These are phyloP conservation scores for Eulimnadia texana DNA, from an alignment of 1,140 invertebrate genomes.

Conservation along the genomic window DNA sequence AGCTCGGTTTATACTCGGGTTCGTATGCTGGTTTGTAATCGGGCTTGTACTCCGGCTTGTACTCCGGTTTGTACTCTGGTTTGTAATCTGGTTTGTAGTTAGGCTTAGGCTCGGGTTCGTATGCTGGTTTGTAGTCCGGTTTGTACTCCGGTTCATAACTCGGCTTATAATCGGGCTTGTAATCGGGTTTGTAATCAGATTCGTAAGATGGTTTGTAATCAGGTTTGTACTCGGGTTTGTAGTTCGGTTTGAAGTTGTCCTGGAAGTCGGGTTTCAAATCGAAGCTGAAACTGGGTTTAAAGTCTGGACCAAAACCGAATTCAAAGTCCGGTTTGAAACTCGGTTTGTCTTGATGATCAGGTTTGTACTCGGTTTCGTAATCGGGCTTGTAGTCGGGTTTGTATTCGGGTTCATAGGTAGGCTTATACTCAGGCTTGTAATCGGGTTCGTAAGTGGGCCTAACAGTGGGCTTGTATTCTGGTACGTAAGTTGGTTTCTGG, in stretches of 20 bases:
- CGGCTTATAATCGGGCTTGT: not conserved
- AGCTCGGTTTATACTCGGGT: not conserved
- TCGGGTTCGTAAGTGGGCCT: not conserved
- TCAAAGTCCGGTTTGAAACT: not conserved
- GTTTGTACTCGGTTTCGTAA: not conserved
- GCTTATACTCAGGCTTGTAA: slow-evolving; percentile 3
- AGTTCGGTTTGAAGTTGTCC: not conserved
- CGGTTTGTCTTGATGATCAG: not conserved
- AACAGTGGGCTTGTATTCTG: not conserved
- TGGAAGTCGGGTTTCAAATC: not conserved
- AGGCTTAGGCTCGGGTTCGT: slow-evolving; percentile 4
- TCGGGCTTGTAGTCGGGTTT: slow-evolving; percentile 7
- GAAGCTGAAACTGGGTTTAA: not conserved
- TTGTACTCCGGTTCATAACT: not conserved
- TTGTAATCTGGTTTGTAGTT: not conserved
- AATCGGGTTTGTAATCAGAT: slow-evolving; percentile 5
- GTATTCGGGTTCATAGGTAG: not conserved
- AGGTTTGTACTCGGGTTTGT: slow-evolving; percentile 2
- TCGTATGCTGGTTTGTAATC: slow-evolving; percentile 8
- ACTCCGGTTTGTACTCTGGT: not conserved
- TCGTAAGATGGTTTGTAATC: not conserved
- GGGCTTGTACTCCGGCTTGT: not conserved
- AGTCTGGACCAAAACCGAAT: not conserved
- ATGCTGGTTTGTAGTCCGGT: not conserved
- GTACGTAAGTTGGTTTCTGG: not conserved